Conservation (phyloP, 1,140 invertebrate species). For the Aphidius gifuensis region DNA sequence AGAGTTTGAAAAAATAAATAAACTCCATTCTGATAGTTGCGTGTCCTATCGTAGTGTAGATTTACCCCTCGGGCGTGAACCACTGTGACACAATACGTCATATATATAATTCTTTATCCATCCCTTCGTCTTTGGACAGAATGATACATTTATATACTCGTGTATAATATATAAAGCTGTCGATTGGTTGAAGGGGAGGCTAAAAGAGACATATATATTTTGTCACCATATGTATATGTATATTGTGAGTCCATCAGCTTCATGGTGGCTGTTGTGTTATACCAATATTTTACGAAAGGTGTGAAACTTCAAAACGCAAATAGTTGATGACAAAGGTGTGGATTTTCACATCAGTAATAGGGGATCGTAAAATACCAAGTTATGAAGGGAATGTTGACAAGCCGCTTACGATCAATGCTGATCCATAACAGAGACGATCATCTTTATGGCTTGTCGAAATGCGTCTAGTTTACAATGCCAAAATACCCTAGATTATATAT, state of each 20-base stretch:
- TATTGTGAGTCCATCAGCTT: conserved; percentile 1
- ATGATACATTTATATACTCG: too few relatives aligned
- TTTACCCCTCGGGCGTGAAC: conserved; percentile 3
- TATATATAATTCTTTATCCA: background rate
- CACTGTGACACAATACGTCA: background rate
- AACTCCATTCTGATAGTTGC: conserved; percentile 14
- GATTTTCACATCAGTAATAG: conserved; percentile 20
- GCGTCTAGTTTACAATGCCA: conserved; percentile 41
- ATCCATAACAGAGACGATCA: conserved; percentile 10
- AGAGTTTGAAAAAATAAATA: background rate
- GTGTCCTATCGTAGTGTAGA: conserved; percentile 19
- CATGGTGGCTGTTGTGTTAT: conserved; percentile 15
- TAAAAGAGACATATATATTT: background rate
- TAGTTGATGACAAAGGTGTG: conserved; percentile 7
- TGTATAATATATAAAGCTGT: too few relatives aligned
- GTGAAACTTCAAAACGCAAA: conserved; percentile 17
- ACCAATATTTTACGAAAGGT: conserved; percentile 10
- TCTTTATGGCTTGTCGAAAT: conserved; percentile 25
- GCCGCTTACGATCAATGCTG: conserved; percentile 22
- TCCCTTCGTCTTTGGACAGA: background rate
- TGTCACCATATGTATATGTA: background rate
- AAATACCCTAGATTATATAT: conserved; percentile 35
- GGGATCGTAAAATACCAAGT: conserved; percentile 2
- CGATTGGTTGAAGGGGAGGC: too few relatives aligned
- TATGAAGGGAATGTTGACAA: conserved; percentile 11